Evolutionary conservation across 2,888 invertebrate genomes (phyloP).

Genomic region (Augochlorella aurata): DNA sequence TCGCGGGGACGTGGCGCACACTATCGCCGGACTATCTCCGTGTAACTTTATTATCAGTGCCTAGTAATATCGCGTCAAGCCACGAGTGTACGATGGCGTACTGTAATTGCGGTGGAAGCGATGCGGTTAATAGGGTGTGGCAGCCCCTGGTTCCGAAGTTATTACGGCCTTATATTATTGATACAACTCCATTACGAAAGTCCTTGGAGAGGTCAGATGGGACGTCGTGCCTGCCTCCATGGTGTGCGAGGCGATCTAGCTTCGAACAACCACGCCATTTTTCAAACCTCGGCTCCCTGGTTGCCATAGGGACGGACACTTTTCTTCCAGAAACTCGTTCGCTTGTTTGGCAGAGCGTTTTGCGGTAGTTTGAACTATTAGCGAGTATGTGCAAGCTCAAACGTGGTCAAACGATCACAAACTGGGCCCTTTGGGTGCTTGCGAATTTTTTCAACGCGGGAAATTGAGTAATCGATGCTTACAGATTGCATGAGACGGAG

Average conservation of each 20-base stretch:
- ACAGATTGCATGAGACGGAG: too few species aligned
- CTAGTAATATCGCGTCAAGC: conserved; percentile 56
- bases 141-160: conserved; percentile 63
- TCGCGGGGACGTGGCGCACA: not conserved
- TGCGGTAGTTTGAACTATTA: too few species aligned
- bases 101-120: conserved; percentile 65
- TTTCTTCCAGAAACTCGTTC: too few species aligned
- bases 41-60: conserved; percentile 52
- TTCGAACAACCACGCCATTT: not conserved
- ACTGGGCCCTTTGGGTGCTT: too few species aligned
- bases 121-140: conserved; percentile 66
- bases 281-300: not conserved
- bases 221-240: conserved; percentile 2
- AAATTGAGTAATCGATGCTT: too few species aligned
- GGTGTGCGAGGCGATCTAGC: conserved; percentile 18
- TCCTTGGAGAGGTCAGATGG: conserved; percentile 49
- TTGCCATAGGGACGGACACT: too few species aligned
- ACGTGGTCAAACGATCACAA: too few species aligned
- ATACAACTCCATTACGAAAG: conserved; percentile 68
- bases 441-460: too few species aligned
- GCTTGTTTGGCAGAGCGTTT: too few species aligned
- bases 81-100: conserved; percentile 55
- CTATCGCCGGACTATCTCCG: conserved; percentile 26
- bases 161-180: conserved; percentile 70
- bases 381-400: too few species aligned